Evolutionary conservation across 2,888 invertebrate species (phyloP).

Genomic region (Caenorhabditis sulstoni): DNA sequence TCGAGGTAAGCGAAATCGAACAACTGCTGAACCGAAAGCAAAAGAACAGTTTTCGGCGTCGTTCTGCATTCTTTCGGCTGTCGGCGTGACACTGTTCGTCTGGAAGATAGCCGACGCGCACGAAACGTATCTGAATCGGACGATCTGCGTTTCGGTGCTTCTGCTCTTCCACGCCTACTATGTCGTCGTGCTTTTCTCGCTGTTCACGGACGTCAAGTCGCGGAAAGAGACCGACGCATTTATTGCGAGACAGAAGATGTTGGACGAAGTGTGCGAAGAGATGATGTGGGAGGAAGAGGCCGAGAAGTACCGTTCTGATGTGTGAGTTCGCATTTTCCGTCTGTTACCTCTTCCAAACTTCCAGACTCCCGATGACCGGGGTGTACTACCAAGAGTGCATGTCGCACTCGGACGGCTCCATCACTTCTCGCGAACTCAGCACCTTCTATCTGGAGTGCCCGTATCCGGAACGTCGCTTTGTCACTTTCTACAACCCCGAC

Average conservation of each 20-base stretch:
- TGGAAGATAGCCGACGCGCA: neutral
- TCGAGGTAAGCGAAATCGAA: slow-evolving; percentile 10
- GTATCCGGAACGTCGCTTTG: slow-evolving; percentile 1
- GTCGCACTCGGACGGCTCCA: slow-evolving; percentile 9
- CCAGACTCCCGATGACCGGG: neutral
- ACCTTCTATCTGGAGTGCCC: slow-evolving; percentile 3
- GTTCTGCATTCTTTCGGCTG: slow-evolving; percentile 18
- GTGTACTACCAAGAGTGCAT: slow-evolving; percentile 9
- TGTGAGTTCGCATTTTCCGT: neutral
- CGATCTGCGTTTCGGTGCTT: slow-evolving; percentile 7
- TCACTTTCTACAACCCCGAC: slow-evolving; percentile 28
- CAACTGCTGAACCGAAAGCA: neutral
- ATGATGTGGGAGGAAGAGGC: slow-evolving; percentile 44
- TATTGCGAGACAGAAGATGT: slow-evolving; percentile 25
- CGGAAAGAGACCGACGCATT: slow-evolving; percentile 17
- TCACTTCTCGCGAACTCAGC: slow-evolving; percentile 7
- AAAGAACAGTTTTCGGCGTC: slow-evolving; percentile 11
- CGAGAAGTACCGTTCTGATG: slow-evolving; percentile 2
- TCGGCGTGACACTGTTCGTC: neutral
- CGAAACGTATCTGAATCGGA: neutral
- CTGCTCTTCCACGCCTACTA: slow-evolving; percentile 27
- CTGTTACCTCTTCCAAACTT: no score
- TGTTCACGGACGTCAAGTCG: slow-evolving; percentile 10
- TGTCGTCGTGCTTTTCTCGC: slow-evolving; percentile 1
- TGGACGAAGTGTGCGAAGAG: slow-evolving; percentile 49